Evolutionary conservation across 2,888 invertebrate species (phyloP).

Genomic region (Drosophila borborema): DNA sequence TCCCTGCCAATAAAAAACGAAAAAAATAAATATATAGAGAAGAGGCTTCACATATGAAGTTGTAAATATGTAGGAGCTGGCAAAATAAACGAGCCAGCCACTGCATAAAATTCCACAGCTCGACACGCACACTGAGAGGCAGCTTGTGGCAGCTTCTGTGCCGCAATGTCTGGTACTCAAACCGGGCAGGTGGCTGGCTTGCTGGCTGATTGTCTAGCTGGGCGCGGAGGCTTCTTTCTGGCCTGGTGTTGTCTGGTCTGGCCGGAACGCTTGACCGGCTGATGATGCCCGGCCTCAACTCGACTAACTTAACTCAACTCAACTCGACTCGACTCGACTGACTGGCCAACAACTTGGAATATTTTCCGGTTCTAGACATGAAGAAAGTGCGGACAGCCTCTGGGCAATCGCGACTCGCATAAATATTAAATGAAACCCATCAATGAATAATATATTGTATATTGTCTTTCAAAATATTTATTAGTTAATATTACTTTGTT

Average conservation of each 20-base stretch:
- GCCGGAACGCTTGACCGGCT: conserved; percentile 69
- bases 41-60: conserved; percentile 68
- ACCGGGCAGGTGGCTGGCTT: conserved; percentile 63
- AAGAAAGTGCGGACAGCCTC: conserved; percentile 52
- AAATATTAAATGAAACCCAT: conserved; percentile 17
- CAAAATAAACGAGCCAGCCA: conserved; percentile 68
- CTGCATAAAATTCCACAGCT: conserved; percentile 77
- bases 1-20: conserved; percentile 60
- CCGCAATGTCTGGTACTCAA: conserved; percentile 70
- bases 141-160: conserved; percentile 61
- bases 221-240: conserved; percentile 6
- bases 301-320: conserved; percentile 43
- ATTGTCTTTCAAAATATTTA: background rate
- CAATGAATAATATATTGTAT: conserved; percentile 2
- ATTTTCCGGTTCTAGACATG: conserved; percentile 52
- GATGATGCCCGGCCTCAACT: conserved; percentile 46
- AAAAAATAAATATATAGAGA: background rate
- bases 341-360: conserved; percentile 55
- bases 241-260: conserved; percentile 37
- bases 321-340: conserved; percentile 58
- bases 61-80: conserved; percentile 67
- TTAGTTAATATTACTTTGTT: conserved; percentile 42
- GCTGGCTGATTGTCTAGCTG: conserved; percentile 32
- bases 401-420: conserved; percentile 25
- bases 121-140: conserved; percentile 65